Evolutionary conservation across 2,888 invertebrate species (phyloP).

Genomic region (Eristalinus aeneus): DNA sequence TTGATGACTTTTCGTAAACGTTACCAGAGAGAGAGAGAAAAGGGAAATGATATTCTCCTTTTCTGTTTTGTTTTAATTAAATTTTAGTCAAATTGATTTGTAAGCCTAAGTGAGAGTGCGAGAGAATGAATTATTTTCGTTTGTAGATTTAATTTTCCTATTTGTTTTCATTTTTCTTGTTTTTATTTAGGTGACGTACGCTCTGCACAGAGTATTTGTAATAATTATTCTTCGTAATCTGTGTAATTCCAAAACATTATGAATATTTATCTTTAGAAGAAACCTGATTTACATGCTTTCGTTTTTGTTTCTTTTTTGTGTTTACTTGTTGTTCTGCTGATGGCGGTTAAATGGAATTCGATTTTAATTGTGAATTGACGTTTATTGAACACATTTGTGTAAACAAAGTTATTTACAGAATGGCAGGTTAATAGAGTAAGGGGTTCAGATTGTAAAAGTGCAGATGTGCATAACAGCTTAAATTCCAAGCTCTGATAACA

Average conservation of each 20-base stretch:
- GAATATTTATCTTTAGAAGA: background rate
- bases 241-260: conserved; percentile 14
- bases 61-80: conserved; percentile 28
- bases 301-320: background rate
- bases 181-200: conserved; percentile 34
- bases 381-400: too few species aligned
- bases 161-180: conserved; percentile 35
- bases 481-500: too few species aligned
- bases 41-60: conserved; percentile 24
- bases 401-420: too few species aligned
- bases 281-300: background rate
- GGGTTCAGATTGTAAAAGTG: too few species aligned
- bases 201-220: conserved; percentile 33
- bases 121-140: conserved; percentile 28
- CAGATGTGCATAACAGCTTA: too few species aligned
- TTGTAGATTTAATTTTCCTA: conserved; percentile 29
- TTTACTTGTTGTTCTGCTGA: background rate
- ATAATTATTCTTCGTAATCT: background rate
- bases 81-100: conserved; percentile 62
- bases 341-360: background rate
- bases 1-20: conserved; percentile 34
- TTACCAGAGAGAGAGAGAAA: conserved; percentile 15
- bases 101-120: conserved; percentile 39
- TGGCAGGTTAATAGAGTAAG: too few species aligned
- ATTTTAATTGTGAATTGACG: background rate